A percentile compares a stretch with the other conserved stretches of the same genome.
Evolutionary conservation across 2,113 vertebrate genomes (phyloP).

Genomic region (Camelus bactrianus): DNA sequence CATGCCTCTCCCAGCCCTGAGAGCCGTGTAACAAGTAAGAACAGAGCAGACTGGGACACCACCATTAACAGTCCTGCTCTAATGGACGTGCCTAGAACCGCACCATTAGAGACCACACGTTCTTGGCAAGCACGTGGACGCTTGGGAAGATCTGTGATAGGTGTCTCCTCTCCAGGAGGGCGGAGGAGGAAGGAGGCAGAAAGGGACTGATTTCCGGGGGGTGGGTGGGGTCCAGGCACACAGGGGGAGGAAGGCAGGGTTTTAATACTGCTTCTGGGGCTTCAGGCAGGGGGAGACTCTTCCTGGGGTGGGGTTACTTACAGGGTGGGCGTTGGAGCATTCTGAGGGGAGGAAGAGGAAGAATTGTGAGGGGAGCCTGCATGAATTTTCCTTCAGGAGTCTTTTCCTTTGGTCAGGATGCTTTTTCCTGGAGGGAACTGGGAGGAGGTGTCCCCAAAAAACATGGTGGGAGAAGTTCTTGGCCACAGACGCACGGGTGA

Average conservation of each 20-base stretch:
- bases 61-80: constrained; percentile 56
- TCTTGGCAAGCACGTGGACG: neutral
- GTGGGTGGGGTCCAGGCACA: neutral
- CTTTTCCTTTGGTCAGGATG: neutral
- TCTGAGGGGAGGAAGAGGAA: fast-evolving
- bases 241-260: neutral
- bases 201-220: neutral
- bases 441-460: neutral
- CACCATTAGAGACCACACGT: neutral
- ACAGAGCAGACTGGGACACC: neutral
- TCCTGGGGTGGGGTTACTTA: neutral
- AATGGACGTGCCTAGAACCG: neutral
- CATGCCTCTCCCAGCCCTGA: neutral
- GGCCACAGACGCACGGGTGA: neutral
- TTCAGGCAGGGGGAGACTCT: neutral
- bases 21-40: neutral
- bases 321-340: neutral
- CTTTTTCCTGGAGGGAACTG: neutral
- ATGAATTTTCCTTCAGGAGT: neutral
- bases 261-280: neutral
- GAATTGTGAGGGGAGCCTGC: neutral
- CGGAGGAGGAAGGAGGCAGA: too few species aligned
- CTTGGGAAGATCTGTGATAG: neutral
- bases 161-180: neutral
- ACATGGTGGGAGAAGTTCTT: neutral